Evolutionary conservation across 2,888 invertebrate genomes (phyloP).

Genomic region (Spisula solida): DNA sequence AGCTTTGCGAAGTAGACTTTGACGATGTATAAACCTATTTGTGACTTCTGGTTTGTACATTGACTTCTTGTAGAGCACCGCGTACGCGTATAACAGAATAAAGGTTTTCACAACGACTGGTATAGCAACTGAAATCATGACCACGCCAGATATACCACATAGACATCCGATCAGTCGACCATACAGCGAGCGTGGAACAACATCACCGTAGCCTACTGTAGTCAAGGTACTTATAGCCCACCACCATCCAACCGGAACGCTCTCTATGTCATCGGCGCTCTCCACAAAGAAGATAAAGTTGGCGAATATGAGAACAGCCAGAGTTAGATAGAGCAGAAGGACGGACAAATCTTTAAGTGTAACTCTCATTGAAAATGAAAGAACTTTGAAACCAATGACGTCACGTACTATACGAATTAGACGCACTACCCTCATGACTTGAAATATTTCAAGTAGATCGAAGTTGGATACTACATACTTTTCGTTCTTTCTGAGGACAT

Average conservation of each 20-base stretch:
- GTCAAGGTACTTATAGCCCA: slow-evolving; percentile 75
- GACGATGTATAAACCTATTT: slow-evolving; percentile 61
- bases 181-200: slow-evolving; percentile 66
- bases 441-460: slow-evolving; percentile 70
- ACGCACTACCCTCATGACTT: slow-evolving; percentile 71
- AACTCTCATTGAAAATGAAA: slow-evolving; percentile 66
- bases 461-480: slow-evolving; percentile 54
- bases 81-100: slow-evolving; percentile 71
- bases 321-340: slow-evolving; percentile 67
- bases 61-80: slow-evolving; percentile 70
- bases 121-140: slow-evolving; percentile 71
- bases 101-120: slow-evolving; percentile 76
- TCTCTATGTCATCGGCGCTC: slow-evolving; percentile 58
- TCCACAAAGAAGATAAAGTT: slow-evolving; percentile 75
- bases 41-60: slow-evolving; percentile 63
- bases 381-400: slow-evolving; percentile 72
- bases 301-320: slow-evolving; percentile 71
- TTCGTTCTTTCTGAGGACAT: slow-evolving; percentile 59
- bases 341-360: slow-evolving; percentile 70
- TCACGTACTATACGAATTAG: slow-evolving; percentile 69
- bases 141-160: slow-evolving; percentile 71
- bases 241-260: slow-evolving; percentile 75
- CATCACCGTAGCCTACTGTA: slow-evolving; percentile 75
- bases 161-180: slow-evolving; percentile 69
- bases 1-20: background rate